phyloP scores from a whole-genome alignment of 2,797 vertebrate species.

The Sphenopsis melanotis region DNA sequence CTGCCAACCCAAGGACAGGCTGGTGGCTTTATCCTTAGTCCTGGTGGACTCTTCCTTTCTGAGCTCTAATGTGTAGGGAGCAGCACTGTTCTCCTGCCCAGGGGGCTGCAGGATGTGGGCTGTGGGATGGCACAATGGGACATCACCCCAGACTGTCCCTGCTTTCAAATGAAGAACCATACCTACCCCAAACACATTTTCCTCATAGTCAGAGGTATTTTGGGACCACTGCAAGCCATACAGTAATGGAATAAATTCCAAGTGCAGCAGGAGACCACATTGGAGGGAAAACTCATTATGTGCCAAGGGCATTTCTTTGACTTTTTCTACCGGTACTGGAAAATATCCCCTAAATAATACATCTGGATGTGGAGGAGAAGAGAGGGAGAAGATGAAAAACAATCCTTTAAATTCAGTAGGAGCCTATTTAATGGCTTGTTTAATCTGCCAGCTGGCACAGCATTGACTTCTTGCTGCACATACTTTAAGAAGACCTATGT shows the following conservation, averaged over 20 bases:
- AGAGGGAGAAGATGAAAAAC: constrained; percentile 66
- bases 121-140: neutral
- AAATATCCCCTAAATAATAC: constrained; percentile 72
- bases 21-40: neutral
- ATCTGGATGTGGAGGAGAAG: constrained; percentile 63
- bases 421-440: constrained; percentile 68
- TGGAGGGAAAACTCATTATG: constrained; percentile 36
- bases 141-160: neutral
- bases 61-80: rapidly evolving
- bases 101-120: neutral
- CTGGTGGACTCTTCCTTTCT: neutral
- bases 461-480: constrained; percentile 67
- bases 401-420: constrained; percentile 73
- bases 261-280: constrained; percentile 42
- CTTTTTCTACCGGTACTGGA: constrained; percentile 61
- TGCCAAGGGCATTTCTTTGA: constrained; percentile 52
- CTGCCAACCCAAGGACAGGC: neutral
- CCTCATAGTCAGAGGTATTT: neutral
- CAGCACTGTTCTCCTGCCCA: neutral
- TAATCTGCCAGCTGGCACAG: constrained; percentile 73
- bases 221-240: neutral
- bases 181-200: neutral
- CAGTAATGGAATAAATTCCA: constrained; percentile 60
- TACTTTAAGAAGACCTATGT: constrained; percentile 69
- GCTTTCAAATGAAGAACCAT: neutral